Percentiles rank a stretch among this genome's conserved stretches.
phyloP scores from a whole-genome alignment of 2,113 vertebrate species.

The Paramormyrops kingsleyae region DNA sequence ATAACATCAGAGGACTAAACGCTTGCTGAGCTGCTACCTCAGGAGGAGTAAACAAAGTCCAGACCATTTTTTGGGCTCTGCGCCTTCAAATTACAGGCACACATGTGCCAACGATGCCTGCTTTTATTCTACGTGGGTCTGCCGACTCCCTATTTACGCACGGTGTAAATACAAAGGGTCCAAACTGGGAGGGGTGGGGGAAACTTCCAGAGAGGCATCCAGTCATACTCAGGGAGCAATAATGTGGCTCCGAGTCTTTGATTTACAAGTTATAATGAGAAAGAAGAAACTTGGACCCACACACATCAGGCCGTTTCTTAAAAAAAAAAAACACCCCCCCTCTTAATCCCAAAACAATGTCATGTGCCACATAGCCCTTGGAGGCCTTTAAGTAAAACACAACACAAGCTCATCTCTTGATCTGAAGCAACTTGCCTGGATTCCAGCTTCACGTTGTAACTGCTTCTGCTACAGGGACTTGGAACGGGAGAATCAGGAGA shows the following conservation, averaged over 20 bases:
- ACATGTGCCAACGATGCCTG: not conserved
- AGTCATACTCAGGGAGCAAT: not conserved
- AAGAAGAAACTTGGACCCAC: not conserved
- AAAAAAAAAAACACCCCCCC: not conserved
- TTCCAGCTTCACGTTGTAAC: not conserved
- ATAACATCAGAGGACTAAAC: not conserved
- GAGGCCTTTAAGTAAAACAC: not conserved
- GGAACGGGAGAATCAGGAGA: not conserved
- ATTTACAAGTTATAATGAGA: not conserved
- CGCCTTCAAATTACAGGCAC: not conserved
- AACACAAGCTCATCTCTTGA: not conserved
- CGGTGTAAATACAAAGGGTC: not conserved
- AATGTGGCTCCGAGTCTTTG: not conserved
- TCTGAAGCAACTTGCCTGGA: not conserved
- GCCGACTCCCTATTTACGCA: not conserved
- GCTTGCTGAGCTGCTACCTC: not conserved
- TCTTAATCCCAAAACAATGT: not conserved
- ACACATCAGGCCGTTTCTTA: not conserved
- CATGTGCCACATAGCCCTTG: not conserved
- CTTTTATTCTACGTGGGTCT: not conserved
- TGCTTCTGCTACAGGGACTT: not conserved
- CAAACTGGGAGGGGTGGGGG: not conserved
- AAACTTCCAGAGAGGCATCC: not conserved
- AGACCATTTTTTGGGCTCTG: not conserved
- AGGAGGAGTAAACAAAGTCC: slow-evolving; percentile 2